phyloP scores from a whole-genome alignment of 2,888 invertebrate genomes.

The Icerya purchasi region DNA sequence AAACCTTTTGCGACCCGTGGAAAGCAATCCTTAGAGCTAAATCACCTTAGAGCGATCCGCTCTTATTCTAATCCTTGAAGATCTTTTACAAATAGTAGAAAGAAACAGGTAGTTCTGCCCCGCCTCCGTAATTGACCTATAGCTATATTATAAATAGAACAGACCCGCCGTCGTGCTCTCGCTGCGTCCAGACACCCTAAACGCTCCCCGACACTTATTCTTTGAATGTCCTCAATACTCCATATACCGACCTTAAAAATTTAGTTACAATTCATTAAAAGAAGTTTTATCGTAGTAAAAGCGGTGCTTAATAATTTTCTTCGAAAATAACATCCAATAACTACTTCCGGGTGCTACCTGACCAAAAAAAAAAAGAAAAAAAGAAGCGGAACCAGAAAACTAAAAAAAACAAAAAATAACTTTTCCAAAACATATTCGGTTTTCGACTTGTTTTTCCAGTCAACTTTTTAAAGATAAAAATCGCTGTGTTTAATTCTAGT shows the following conservation, averaged over 20 bases:
- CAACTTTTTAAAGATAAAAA: no score
- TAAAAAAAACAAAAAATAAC: no score
- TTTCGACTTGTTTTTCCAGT: no score
- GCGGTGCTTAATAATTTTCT: not conserved
- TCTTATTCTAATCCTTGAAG: not conserved
- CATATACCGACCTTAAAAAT: not conserved
- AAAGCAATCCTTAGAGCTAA: not conserved
- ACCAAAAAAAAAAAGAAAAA: no score
- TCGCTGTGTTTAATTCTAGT: no score
- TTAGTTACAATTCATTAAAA: no score
- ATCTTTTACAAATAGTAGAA: not conserved
- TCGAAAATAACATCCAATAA: not conserved
- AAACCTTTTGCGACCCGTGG: not conserved
- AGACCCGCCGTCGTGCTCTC: not conserved
- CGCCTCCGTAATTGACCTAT: not conserved
- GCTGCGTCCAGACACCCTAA: not conserved
- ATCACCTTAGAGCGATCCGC: not conserved
- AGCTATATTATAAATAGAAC: not conserved
- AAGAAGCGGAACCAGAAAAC: no score
- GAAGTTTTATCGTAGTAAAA: not conserved
- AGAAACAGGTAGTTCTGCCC: not conserved
- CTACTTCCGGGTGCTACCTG: not conserved
- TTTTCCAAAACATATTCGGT: no score
- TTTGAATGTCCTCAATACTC: not conserved
- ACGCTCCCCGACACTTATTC: not conserved